Conservation (phyloP, 2,113 vertebrate species). For the Cinclus mexicanus region DNA sequence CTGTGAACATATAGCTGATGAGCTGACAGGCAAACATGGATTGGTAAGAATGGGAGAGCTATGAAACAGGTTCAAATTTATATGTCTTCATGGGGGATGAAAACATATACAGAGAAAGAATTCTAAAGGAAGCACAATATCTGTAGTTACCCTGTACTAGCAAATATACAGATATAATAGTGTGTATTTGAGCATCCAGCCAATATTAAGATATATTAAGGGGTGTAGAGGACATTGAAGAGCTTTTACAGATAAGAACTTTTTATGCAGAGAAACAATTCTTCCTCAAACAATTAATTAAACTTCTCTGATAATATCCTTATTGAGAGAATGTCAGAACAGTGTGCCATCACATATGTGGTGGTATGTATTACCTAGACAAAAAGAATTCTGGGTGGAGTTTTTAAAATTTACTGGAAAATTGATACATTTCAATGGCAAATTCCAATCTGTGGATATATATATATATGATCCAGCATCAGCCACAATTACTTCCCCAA, state of each 20-base stretch:
- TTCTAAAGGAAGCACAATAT: background rate
- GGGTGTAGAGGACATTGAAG: background rate
- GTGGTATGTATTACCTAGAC: background rate
- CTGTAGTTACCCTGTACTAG: background rate
- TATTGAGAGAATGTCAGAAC: background rate
- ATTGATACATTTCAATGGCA: background rate
- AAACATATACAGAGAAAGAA: background rate
- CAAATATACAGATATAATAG: background rate
- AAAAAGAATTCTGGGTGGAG: background rate
- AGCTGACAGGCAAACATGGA: background rate
- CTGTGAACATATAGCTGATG: background rate
- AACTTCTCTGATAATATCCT: background rate
- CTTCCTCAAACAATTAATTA: background rate
- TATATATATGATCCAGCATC: fast-evolving
- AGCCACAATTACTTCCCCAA: background rate
- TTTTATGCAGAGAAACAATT: background rate
- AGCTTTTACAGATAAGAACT: background rate
- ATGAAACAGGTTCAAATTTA: background rate
- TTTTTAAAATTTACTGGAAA: background rate
- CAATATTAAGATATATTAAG: background rate
- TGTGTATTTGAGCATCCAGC: background rate
- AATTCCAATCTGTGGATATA: background rate
- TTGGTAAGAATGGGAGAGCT: background rate
- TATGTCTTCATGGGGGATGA: background rate
- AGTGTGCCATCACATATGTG: too few relatives aligned